phyloP scores from a whole-genome alignment of 1,140 invertebrate genomes.

The Lepidurus packardi region DNA sequence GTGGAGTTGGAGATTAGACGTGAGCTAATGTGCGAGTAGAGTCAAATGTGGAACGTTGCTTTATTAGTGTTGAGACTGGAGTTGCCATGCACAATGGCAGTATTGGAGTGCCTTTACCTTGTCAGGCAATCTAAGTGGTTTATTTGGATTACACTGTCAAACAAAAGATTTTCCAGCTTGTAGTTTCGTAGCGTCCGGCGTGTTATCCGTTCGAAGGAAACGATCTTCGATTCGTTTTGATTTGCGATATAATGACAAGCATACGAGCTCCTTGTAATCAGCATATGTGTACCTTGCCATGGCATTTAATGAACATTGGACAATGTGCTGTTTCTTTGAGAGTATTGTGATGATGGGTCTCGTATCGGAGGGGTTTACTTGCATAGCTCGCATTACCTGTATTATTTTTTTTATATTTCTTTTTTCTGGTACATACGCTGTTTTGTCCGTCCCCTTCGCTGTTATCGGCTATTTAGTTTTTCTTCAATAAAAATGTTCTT shows the following conservation, averaged over 20 bases:
- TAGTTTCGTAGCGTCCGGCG: not conserved
- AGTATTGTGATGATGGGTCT: slow-evolving; percentile 4
- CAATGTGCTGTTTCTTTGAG: slow-evolving; percentile 1
- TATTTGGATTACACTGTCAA: not conserved
- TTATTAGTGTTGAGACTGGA: not conserved
- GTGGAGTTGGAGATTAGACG: not conserved
- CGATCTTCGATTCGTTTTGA: not conserved
- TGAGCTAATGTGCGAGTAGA: not conserved
- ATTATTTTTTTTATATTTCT: not conserved
- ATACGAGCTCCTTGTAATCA: not conserved
- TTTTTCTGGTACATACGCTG: not conserved
- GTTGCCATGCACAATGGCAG: not conserved
- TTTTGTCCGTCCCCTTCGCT: slow-evolving; percentile 10
- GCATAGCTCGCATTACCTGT: not conserved
- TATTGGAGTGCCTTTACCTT: slow-evolving; percentile 11
- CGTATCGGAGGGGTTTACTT: not conserved
- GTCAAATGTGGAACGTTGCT: not conserved
- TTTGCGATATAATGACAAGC: not conserved
- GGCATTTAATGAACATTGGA: slow-evolving; percentile 15
- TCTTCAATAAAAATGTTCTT: not conserved
- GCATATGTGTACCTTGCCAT: slow-evolving; percentile 14
- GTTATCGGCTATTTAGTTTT: not conserved
- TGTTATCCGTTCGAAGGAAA: not conserved
- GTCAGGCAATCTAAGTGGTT: not conserved
- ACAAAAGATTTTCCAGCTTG: slow-evolving; percentile 2